Evolutionary conservation across 2,797 vertebrate species (phyloP).

Genomic region (Enteromius radiatus): DNA sequence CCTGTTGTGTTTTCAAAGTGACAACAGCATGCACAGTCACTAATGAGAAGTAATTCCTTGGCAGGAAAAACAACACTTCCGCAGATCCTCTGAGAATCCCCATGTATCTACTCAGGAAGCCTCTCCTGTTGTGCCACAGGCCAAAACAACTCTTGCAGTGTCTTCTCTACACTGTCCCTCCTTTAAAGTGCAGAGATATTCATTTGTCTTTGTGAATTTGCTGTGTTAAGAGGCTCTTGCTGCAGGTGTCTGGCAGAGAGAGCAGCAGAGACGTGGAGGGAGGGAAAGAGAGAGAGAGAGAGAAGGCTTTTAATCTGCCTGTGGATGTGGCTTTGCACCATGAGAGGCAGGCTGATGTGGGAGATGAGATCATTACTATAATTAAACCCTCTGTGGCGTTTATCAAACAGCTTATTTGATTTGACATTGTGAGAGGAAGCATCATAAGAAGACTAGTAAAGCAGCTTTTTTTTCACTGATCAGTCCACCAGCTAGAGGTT

Average conservation of each 20-base stretch:
- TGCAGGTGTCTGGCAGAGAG: conserved; percentile 35
- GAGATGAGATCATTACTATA: conserved; percentile 57
- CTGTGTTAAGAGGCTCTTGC: conserved; percentile 1
- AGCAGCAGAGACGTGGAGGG: conserved; percentile 28
- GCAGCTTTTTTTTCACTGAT: conserved; percentile 52
- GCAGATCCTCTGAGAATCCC: conserved; percentile 13
- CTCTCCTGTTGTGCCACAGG: conserved; percentile 28
- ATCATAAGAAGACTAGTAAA: conserved; percentile 43
- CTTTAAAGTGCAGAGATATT: conserved; percentile 18
- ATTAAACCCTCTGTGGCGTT: conserved; percentile 61
- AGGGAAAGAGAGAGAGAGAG: not conserved
- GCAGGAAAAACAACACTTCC: conserved; percentile 11
- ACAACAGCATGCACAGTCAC: conserved; percentile 14
- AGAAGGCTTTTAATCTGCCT: conserved; percentile 48
- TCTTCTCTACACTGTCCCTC: not conserved
- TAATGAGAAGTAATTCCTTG: conserved; percentile 37
- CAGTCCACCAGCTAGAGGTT: conserved; percentile 47
- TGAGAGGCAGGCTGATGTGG: conserved; percentile 46
- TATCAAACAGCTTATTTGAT: conserved; percentile 59
- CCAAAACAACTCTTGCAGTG: conserved; percentile 32
- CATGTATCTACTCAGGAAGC: conserved; percentile 11
- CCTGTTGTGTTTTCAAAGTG: conserved; percentile 29
- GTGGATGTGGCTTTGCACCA: conserved; percentile 34
- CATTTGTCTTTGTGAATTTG: conserved; percentile 13
- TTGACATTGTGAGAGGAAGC: conserved; percentile 56